These are phyloP conservation scores for Cyclophora punctaria DNA, from an alignment of 2,888 invertebrate species.

Conservation along the genomic window DNA sequence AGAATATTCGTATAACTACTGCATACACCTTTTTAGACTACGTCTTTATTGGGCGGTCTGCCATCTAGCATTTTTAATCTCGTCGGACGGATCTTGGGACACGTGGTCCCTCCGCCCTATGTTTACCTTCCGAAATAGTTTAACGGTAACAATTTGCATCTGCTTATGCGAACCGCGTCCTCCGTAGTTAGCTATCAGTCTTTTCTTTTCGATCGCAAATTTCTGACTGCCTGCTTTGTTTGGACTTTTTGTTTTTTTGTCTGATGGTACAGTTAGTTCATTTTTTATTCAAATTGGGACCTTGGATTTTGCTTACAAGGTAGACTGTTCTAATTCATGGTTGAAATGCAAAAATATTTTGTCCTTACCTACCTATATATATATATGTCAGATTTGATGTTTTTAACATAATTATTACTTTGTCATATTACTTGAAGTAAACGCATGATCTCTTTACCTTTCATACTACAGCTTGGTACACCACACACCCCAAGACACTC, in stretches of 20 bases:
- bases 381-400: too few relatives aligned
- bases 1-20: slow-evolving; percentile 5
- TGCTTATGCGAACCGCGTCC: slow-evolving; percentile 69
- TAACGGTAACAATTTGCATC: slow-evolving; percentile 74
- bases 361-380: too few relatives aligned
- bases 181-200: slow-evolving; percentile 66
- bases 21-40: slow-evolving; percentile 11
- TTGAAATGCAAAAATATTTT: too few relatives aligned
- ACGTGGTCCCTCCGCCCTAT: slow-evolving; percentile 64
- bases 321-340: too few relatives aligned
- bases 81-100: slow-evolving; percentile 60
- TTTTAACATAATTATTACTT: neutral
- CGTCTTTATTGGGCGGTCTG: slow-evolving; percentile 53
- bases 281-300: too few relatives aligned
- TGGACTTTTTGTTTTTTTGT: slow-evolving; percentile 8
- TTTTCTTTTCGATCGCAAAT: slow-evolving; percentile 32
- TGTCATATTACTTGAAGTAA: neutral
- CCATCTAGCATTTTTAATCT: slow-evolving; percentile 74
- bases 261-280: too few relatives aligned
- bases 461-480: too few relatives aligned
- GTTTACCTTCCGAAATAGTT: slow-evolving; percentile 76
- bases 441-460: neutral
- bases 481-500: too few relatives aligned
- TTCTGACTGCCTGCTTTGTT: slow-evolving; percentile 19
- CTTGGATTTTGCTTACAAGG: too few relatives aligned